phyloP scores from a whole-genome alignment of 2,888 invertebrate genomes.

The Autographa gamma region DNA sequence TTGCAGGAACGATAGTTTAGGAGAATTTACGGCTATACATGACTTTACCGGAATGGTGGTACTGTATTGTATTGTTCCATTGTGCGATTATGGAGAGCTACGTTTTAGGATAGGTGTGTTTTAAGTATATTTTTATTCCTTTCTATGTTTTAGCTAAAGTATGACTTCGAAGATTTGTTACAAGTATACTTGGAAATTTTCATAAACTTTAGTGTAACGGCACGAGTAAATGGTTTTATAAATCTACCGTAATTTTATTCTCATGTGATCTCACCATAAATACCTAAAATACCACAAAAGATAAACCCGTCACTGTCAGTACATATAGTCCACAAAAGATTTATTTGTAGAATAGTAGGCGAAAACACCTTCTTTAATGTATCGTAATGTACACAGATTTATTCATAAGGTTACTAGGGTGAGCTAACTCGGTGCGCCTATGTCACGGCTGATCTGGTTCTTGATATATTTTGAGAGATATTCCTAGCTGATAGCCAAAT shows the following conservation, averaged over 20 bases:
- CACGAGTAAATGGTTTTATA: too few relatives aligned
- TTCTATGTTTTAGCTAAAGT: background rate
- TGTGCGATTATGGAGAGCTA: background rate
- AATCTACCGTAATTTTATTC: too few relatives aligned
- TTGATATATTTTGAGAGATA: conserved; percentile 29
- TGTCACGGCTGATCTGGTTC: conserved; percentile 26
- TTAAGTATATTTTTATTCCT: background rate
- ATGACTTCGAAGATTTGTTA: too few relatives aligned
- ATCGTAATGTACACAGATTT: conserved; percentile 19
- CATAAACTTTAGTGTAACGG: too few relatives aligned
- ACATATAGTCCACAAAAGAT: background rate
- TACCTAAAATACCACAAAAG: background rate
- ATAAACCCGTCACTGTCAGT: background rate
- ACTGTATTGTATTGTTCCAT: background rate
- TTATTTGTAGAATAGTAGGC: conserved; percentile 4
- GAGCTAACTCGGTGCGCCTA: conserved; percentile 12
- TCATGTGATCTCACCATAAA: too few relatives aligned
- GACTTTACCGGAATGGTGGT: background rate
- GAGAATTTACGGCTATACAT: background rate
- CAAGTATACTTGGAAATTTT: too few relatives aligned
- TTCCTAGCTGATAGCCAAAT: conserved; percentile 8
- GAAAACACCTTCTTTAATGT: background rate
- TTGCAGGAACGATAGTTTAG: background rate
- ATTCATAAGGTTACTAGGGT: conserved; percentile 36
- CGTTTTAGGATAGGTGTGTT: background rate